phyloP scores from a whole-genome alignment of 2,888 invertebrate species.

The Dicycla oo region DNA sequence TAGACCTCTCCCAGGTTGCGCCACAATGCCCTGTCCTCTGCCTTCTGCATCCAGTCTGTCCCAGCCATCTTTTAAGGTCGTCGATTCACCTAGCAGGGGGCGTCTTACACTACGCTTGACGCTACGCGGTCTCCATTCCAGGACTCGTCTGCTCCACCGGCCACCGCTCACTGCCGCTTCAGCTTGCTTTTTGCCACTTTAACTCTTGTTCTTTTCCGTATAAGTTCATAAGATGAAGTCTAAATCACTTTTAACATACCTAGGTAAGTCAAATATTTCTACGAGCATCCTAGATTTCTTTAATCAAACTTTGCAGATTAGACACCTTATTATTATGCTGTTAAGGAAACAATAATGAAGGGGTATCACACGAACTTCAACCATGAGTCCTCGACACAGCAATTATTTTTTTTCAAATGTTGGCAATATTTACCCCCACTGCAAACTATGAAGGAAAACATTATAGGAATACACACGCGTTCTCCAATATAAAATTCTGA shows the following conservation, averaged over 20 bases:
- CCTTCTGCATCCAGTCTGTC: background rate
- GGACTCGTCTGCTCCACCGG: background rate
- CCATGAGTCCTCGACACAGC: background rate
- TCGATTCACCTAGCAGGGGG: background rate
- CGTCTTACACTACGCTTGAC: background rate
- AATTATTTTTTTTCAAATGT: background rate
- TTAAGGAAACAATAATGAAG: background rate
- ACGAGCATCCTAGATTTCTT: background rate
- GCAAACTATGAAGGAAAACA: no score
- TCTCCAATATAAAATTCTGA: constrained; percentile 28
- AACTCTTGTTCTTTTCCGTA: background rate
- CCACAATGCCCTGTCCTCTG: background rate
- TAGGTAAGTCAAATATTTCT: background rate
- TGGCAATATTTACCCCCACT: no score
- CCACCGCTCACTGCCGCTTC: background rate
- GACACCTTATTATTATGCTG: background rate
- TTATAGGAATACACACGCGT: no score
- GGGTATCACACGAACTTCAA: background rate
- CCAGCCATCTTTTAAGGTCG: background rate
- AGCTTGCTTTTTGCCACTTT: background rate
- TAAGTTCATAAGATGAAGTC: background rate
- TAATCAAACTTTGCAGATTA: background rate
- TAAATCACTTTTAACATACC: background rate
- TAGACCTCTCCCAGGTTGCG: no score
- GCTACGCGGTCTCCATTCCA: background rate